Evolutionary conservation across 2,888 invertebrate species (phyloP), one percentile per base, ranked within the genome.

Genomic region (Eupithecia tripunctaria): DNA sequence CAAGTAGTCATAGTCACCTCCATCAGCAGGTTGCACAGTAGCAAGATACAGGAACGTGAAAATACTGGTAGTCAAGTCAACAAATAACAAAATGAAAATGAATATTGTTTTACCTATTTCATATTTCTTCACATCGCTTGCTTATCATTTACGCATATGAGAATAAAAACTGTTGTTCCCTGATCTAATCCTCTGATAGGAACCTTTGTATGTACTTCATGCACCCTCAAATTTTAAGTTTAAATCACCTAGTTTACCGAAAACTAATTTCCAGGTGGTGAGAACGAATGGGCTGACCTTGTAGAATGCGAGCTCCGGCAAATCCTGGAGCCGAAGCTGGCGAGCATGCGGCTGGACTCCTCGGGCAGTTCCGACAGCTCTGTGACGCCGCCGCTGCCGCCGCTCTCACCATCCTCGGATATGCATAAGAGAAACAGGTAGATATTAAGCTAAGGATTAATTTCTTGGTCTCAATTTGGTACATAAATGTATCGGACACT

Each of bases 271-370:
- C 93, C 85, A 94, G 94, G 86, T 77, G 96, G 95, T 79, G 97
- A 97, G 82, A 96, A 96, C 41, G 97, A 97, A 88, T 97, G 97
- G 97, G 97, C 97, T 1, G 97, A 97, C 81, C 95, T 97, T 66
- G 97, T 97, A 14, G 97, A 97, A 86, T 97, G 96, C 63, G 97
- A 97, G 87, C 93, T 97, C 29, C 94, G 97, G 25, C 96, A 97
- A 86, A 97, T 97, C 83, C 88, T 97, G 77, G 97, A 97, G 84
- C 97, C 97, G 1, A 96, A 96, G 86, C 90, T 97, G 69, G 96
- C 96, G n/a, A 94, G 95, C 79, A 88, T 96, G 86, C 91, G 96
- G 51, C 89, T 96, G 70, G 95, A 95, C 79, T 95, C 95, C 12
- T 96, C 96, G n/a, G 96, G 95, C 36, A 96, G 96, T 82, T 97